Evolutionary conservation across 2,113 vertebrate genomes (phyloP), one percentile per base, ranked within the genome.

Genomic region (Lasiurus borealis): DNA sequence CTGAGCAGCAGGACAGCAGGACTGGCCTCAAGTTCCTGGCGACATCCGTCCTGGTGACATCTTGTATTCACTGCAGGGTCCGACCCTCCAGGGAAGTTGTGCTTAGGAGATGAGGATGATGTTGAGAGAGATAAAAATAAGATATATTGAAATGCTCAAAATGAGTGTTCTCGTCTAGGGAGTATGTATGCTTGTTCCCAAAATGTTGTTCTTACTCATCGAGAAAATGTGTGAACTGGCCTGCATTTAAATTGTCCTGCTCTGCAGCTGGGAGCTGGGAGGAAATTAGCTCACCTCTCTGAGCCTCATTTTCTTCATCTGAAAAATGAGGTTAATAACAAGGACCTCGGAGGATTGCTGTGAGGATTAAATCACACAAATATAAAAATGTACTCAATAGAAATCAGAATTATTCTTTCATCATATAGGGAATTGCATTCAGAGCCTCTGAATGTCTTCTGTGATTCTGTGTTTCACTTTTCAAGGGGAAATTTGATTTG

Each of bases 271-370:
- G 54, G 8, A 75, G 27, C 31, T 54, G 92, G 21, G 50, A 77
- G 46, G 72, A 90, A 90, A 84, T 81, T 34, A 88, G 25, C 48
- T 81, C 34, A 36, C 69, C 57, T 85, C 87, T 34, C 50, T 76
- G 34, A 90, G 44, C 25, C 69, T 93, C 18, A 52, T 76, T 76
- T 96, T 64, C 46, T 76, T 95, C 59, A 68, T 78, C 76, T 83
- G 68, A 97, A 95, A 96, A 95, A 96, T 91, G n/a, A 44, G 31
- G 19, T 89, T 96, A 91, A 95, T 97, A 97, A 94, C 59, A 94
- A 27, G 62, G 77, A 72, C 50, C 66, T 93, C 31, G 25, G 57
- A 92, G 68, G 85, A 90, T 40, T 90, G 40, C 52, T 71, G 11
- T 48, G 54, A 90, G 44, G 50, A 95, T 95, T 73, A 81, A 90